Percentiles rank a stretch among this genome's conserved stretches.
Conservation (phyloP, 1,140 invertebrate genomes). For the Eueides isabella region DNA sequence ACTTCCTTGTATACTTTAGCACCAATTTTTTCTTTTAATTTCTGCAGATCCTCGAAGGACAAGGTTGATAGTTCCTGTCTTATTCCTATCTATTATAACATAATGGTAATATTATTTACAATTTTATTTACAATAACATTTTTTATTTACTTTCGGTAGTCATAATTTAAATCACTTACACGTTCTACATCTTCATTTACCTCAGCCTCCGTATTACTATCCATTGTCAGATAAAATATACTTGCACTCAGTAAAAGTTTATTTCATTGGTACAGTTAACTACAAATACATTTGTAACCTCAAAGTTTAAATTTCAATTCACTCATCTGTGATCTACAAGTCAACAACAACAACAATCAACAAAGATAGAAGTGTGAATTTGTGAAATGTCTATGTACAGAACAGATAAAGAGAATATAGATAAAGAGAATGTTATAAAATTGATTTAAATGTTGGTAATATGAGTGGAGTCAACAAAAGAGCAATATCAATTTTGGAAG, state of each 20-base stretch:
- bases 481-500: no score
- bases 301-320: no score
- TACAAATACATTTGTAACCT: no score
- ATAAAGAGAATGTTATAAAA: no score
- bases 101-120: not conserved
- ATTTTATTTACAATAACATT: not conserved
- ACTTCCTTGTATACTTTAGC: conserved; percentile 91
- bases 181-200: conserved; percentile 44
- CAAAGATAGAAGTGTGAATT: no score
- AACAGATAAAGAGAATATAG: no score
- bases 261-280: not conserved
- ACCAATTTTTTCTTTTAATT: conserved; percentile 90
- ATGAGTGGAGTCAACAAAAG: no score
- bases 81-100: conserved; percentile 58
- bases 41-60: conserved; percentile 91
- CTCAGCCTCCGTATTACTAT: conserved; percentile 12
- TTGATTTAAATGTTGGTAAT: no score
- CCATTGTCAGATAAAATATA: conserved; percentile 14
- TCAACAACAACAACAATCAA: no score
- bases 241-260: not conserved
- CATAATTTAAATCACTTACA: conserved; percentile 36
- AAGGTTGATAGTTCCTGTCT: conserved; percentile 84
- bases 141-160: not conserved
- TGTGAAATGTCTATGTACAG: no score
- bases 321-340: no score